Evolutionary conservation across 1,140 invertebrate species (phyloP), one percentile per base, ranked within the genome.

Genomic region (Panagrolaimus sp.): DNA sequence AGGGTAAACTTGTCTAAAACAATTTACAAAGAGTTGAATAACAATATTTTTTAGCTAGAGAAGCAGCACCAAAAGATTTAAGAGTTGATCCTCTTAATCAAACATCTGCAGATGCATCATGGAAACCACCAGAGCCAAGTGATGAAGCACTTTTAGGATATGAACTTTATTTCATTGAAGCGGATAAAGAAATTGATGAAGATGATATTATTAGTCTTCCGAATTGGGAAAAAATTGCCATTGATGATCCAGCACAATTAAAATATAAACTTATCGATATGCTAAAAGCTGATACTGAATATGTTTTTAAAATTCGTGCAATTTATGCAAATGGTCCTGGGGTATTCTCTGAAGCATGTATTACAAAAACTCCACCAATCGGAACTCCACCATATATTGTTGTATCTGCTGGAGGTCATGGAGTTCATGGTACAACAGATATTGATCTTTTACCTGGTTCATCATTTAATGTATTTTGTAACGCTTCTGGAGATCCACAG

Each of bases 271-370:
- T 82, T 52, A 46, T 74, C 21, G 76, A 82, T 68, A 65, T 73
- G 46, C 66, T 82, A 9, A 68, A 78, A 1, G 79, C 80, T 6
- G 79, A 82, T 46, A 83, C 81, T 14, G 80, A 82, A 65, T 82
- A 82, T 46, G 82, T 82, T 15, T 83, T 82, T 68, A 82, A 82
- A 65, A 83, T 82, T 48, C 65, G 80, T 26, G 80, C 80, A 10
- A 72, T 82, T 44, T 82, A 82, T 68, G 69, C 68, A 15, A 78
- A 75, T 67, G 80, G 80, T 5, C 80, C 80, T 32, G 76, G 81
- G 15, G 79, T 82, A 3, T 82, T 82, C 70, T 82, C 81, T 48
- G 79, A 83, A 62, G 77, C 80, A 46, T 82, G 80, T 67, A 83
- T 82, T 63, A 81, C 79, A 58, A 83, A 80, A 65, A 82, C 80